Conservation (phyloP, 2,113 vertebrate species). For the Atherinomorus stipes region DNA sequence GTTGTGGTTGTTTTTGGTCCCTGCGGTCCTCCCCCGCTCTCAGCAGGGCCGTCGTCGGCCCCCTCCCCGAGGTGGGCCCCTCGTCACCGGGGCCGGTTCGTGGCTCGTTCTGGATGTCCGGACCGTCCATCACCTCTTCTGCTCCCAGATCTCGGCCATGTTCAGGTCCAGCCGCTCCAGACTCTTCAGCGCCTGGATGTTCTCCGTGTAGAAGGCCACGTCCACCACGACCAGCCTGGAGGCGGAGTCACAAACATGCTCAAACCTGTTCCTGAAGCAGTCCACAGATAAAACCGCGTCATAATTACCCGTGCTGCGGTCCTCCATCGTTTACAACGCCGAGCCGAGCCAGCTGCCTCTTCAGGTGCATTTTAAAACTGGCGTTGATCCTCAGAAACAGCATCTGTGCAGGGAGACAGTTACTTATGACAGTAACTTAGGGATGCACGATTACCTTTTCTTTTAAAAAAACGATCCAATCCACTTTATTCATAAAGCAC, state of each 20-base stretch:
- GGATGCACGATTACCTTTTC: no score
- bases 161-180: constrained; percentile 93
- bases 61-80: not conserved
- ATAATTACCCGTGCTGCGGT: constrained; percentile 91
- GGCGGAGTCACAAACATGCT: no score
- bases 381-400: constrained; percentile 94
- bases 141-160: constrained; percentile 98
- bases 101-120: constrained; percentile 14
- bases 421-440: no score
- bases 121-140: constrained; percentile 93
- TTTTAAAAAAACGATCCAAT: no score
- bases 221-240: constrained; percentile 94
- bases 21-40: constrained; percentile 17
- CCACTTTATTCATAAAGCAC: no score
- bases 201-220: constrained; percentile 98
- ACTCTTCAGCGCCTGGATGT: constrained; percentile 92
- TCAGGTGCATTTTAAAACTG: constrained; percentile 95
- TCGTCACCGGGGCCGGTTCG: not conserved
- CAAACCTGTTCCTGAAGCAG: no score
- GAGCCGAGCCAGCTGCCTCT: constrained; percentile 93
- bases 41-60: not conserved
- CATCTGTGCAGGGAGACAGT: constrained; percentile 82
- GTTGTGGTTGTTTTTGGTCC: constrained; percentile 58
- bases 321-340: constrained; percentile 95
- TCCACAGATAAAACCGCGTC: no score